Conservation (phyloP, 2,888 invertebrate species). For the Coecobrya sp. region DNA sequence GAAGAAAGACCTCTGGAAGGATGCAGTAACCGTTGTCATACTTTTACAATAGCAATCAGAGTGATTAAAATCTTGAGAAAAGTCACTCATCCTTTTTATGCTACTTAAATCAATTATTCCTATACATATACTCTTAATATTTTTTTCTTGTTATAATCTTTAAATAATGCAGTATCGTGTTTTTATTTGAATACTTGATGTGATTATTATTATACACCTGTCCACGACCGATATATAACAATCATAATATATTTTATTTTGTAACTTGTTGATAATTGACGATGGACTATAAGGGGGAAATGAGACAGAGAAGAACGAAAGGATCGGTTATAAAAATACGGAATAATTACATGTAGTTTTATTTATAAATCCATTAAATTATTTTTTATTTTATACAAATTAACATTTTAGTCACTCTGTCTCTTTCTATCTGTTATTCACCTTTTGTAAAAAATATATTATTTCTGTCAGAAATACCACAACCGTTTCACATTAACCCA, state of each 20-base stretch:
- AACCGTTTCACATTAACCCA: neutral
- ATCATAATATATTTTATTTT: slow-evolving; percentile 10
- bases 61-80: neutral
- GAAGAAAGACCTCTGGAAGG: slow-evolving; percentile 3
- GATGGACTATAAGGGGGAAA: neutral
- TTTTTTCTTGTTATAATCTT: slow-evolving; percentile 50
- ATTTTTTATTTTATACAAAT: slow-evolving; percentile 36
- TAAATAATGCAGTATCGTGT: slow-evolving; percentile 47
- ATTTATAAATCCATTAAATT: slow-evolving; percentile 27
- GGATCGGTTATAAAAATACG: neutral
- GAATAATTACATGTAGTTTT: slow-evolving; percentile 14
- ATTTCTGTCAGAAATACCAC: neutral
- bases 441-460: too few species aligned
- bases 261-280: slow-evolving; percentile 8
- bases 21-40: neutral
- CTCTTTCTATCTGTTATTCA: neutral
- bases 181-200: slow-evolving; percentile 22
- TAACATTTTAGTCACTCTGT: neutral
- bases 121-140: slow-evolving; percentile 2
- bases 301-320: neutral
- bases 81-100: slow-evolving; percentile 54
- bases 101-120: slow-evolving; percentile 41
- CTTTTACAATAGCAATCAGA: neutral
- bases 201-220: slow-evolving; percentile 37
- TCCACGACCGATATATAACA: neutral